Base-by-base conservation (phyloP, 2,113 vertebrate genomes). In the Guaruba guarouba region DNA sequence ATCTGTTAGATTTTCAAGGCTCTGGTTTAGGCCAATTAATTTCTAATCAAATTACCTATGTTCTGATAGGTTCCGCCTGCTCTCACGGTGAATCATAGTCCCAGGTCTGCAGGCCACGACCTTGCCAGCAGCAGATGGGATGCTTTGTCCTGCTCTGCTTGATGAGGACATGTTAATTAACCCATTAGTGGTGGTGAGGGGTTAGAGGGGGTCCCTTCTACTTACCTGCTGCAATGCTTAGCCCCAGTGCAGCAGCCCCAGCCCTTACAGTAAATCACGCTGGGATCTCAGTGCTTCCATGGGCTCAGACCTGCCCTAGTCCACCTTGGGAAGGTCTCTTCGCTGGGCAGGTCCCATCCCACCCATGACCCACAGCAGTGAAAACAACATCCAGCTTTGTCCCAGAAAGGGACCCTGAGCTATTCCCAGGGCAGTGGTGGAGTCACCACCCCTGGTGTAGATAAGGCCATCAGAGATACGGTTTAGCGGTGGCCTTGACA, bases 1-100 rank as follows among this genome's bases (percentile, higher is more conserved):
- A 95, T 97, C 95, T 93, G 95, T 83, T 90, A 86, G 92, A 76
- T 94, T 95, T 94, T 82, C 67, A 67, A 82, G 90, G 83, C 90
- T 93, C 77, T 88, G 69, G 90, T 92, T 77, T 29, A 55, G 87
- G 87, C 91, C 95, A 95, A 93, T 91, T 94, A 91, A 95, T 73
- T 94, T 77, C 93, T 94, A 92, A 96, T 96, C 93, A 93, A 90
- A 94, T 95, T 83, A 94, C 96, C 93, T 91, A 76, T 1, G 24
- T 22, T 27, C 89, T 28, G 43, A 51, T 37, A 54, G 89, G 71
- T 71, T 84, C 48, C 6, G 29, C 37, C 62, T 2, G 10, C 1
- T 1, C 54, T 37, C 74, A 52, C 8, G 1, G 5, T 24, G 43
- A 55, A 12, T 13, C 6, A 4, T 63, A 52, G 61, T 2, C 57